Percentiles rank a stretch among this genome's conserved stretches.
Evolutionary conservation across 2,113 vertebrate species (phyloP).

Genomic region (Urocolius indicus): DNA sequence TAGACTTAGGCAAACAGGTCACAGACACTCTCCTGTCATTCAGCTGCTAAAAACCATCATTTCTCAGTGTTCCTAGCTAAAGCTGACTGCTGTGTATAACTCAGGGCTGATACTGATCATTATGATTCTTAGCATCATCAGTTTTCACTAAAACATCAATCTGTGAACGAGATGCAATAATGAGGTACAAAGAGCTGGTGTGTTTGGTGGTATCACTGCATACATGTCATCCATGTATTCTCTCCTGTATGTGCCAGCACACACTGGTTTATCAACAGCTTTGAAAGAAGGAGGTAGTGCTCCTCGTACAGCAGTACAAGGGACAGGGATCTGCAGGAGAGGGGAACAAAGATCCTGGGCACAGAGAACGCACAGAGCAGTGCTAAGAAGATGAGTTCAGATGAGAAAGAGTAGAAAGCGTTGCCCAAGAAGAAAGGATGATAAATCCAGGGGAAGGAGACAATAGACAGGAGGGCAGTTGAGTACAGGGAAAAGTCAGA

Average conservation of each 20-base stretch:
- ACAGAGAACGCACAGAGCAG: neutral
- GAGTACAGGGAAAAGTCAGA: neutral
- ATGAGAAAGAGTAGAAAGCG: neutral
- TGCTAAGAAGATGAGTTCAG: neutral
- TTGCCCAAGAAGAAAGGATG: neutral
- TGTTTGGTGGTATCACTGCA: neutral
- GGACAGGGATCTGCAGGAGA: neutral
- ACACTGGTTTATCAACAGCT: neutral
- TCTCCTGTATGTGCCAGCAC: neutral
- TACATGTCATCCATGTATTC: neutral
- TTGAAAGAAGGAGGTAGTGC: neutral
- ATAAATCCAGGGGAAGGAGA: neutral
- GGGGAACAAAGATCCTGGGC: neutral
- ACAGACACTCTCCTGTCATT: slow-evolving; percentile 18
- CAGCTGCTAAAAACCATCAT: slow-evolving; percentile 2
- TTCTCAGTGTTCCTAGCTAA: slow-evolving; percentile 21
- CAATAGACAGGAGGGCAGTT: neutral
- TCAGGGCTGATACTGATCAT: neutral
- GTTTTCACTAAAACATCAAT: neutral
- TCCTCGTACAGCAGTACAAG: neutral
- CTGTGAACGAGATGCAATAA: neutral
- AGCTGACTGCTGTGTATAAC: neutral
- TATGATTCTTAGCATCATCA: neutral
- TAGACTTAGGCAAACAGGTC: slow-evolving; percentile 34
- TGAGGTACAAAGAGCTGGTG: neutral